These are phyloP conservation scores for Operophtera brumata DNA, from an alignment of 2,888 invertebrate species.

Conservation along the genomic window DNA sequence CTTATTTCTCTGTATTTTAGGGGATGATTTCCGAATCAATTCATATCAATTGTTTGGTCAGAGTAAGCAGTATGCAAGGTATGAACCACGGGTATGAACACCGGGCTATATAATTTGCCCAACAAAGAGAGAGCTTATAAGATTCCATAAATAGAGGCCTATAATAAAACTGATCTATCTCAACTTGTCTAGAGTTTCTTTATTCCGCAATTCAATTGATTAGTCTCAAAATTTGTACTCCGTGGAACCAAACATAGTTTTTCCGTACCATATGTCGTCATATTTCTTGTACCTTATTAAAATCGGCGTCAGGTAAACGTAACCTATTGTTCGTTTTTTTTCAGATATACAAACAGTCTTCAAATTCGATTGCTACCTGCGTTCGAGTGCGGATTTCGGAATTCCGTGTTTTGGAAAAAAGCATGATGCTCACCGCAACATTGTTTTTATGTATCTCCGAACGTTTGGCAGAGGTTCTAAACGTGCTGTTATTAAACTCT, in stretches of 20 bases:
- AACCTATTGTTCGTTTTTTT: constrained; percentile 67
- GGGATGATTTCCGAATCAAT: too few species aligned
- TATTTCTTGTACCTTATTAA: constrained; percentile 76
- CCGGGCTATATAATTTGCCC: neutral
- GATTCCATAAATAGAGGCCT: too few species aligned
- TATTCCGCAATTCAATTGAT: neutral
- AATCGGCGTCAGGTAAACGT: constrained; percentile 74
- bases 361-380: constrained; percentile 75
- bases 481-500: constrained; percentile 33
- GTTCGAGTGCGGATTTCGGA: constrained; percentile 72
- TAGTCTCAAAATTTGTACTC: neutral
- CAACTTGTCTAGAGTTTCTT: too few species aligned
- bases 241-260: constrained; percentile 18
- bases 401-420: constrained; percentile 69
- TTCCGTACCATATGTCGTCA: constrained; percentile 69
- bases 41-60: too few species aligned
- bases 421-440: constrained; percentile 73
- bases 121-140: neutral
- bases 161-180: too few species aligned
- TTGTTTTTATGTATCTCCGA: constrained; percentile 70
- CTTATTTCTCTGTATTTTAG: too few species aligned
- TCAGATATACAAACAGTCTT: constrained; percentile 77
- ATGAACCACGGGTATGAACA: constrained; percentile 8
- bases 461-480: constrained; percentile 45
- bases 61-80: constrained; percentile 3